A percentile compares a stretch with the other conserved stretches of the same genome.
Evolutionary conservation across 2,797 vertebrate genomes (phyloP).

Genomic region (Neosalanx taihuensis): DNA sequence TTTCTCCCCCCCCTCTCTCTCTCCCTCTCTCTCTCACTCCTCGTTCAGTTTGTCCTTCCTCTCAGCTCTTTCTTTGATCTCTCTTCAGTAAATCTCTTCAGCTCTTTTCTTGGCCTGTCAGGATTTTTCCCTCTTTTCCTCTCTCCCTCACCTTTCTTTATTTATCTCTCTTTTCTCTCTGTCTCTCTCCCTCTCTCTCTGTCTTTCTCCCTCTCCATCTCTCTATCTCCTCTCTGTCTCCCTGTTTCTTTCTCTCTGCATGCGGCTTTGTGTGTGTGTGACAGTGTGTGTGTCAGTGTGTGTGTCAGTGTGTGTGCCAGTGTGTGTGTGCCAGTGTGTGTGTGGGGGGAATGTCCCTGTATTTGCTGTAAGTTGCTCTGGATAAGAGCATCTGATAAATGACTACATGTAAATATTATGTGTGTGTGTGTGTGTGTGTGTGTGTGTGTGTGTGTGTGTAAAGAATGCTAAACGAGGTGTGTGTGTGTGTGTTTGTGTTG

Average conservation of each 20-base stretch:
- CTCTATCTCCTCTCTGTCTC: not conserved
- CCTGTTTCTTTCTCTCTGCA: not conserved
- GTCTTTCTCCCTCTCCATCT: not conserved
- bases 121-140: not conserved
- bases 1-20: not conserved
- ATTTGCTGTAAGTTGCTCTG: too few relatives aligned
- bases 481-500: not conserved
- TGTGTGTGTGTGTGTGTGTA: not conserved
- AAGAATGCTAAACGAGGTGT: not conserved
- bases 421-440: constrained; percentile 7
- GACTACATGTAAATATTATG: too few relatives aligned
- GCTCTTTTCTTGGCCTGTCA: not conserved
- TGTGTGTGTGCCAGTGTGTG: not conserved
- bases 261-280: not conserved
- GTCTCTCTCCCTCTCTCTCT: not conserved
- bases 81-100: not conserved
- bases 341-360: too few relatives aligned
- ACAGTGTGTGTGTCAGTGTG: not conserved
- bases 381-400: too few relatives aligned
- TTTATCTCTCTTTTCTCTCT: not conserved
- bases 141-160: not conserved
- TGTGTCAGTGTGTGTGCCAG: not conserved
- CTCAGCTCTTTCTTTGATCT: not conserved
- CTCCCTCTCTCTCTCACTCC: not conserved
- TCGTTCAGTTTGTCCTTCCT: not conserved